Conservation (phyloP, 2,888 invertebrate genomes). For the Clostera curtula region DNA sequence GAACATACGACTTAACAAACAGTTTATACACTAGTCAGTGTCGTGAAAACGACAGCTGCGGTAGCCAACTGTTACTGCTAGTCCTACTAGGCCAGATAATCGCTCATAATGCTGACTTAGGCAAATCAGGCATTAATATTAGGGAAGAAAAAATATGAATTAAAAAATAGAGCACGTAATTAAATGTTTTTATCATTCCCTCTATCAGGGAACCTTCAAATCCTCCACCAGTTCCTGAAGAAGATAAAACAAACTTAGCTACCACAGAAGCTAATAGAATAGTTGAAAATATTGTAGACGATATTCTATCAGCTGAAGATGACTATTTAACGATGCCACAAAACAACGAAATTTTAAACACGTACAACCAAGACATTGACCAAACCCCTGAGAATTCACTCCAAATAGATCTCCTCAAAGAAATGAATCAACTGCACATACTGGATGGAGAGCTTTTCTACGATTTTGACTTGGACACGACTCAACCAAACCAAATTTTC, state of each 20-base stretch:
- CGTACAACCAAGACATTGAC: slow-evolving; percentile 33
- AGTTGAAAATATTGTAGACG: slow-evolving; percentile 62
- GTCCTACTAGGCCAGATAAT: too few relatives aligned
- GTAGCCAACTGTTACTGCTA: too few relatives aligned
- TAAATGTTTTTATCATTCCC: too few relatives aligned
- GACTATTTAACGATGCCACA: slow-evolving; percentile 55
- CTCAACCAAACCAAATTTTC: slow-evolving; percentile 53
- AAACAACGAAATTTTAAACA: slow-evolving; percentile 41
- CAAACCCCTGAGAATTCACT: slow-evolving; percentile 42
- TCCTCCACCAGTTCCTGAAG: slow-evolving; percentile 21
- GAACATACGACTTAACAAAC: too few relatives aligned
- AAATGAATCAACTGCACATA: slow-evolving; percentile 59
- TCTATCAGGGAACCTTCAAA: slow-evolving; percentile 44
- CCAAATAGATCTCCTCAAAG: slow-evolving; percentile 59
- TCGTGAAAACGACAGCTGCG: too few relatives aligned
- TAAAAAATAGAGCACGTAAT: too few relatives aligned
- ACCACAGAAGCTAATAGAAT: slow-evolving; percentile 31
- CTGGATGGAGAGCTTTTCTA: slow-evolving; percentile 60
- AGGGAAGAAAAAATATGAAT: too few relatives aligned
- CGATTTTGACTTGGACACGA: slow-evolving; percentile 59
- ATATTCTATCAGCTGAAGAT: slow-evolving; percentile 61
- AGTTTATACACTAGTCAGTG: too few relatives aligned
- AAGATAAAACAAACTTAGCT: slow-evolving; percentile 26
- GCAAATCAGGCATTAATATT: too few relatives aligned
- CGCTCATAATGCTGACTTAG: too few relatives aligned